phyloP scores from a whole-genome alignment of 2,797 vertebrate genomes.

The Momotus momota region DNA sequence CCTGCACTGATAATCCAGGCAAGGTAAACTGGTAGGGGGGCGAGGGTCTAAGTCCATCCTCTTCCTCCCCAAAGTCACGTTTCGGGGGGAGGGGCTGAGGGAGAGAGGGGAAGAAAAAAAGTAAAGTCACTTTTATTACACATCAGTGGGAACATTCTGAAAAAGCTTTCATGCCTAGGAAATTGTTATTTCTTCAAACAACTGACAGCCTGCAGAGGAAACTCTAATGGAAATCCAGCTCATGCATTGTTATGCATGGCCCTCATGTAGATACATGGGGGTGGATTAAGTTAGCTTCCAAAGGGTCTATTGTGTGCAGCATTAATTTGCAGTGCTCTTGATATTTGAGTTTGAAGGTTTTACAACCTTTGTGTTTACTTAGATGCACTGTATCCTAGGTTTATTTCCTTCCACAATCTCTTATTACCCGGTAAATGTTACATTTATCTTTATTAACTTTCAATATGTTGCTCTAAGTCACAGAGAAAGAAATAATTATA shows the following conservation, averaged over 20 bases:
- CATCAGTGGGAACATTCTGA: conserved; percentile 85
- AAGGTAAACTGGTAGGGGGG: conserved; percentile 87
- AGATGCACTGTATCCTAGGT: conserved; percentile 81
- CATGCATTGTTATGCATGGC: conserved; percentile 87
- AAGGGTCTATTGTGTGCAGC: conserved; percentile 91
- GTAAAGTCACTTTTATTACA: conserved; percentile 91
- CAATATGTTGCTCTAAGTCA: conserved; percentile 64
- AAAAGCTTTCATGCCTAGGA: conserved; percentile 92
- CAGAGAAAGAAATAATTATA: conserved; percentile 69
- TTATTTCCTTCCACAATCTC: conserved; percentile 79
- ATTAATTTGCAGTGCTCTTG: conserved; percentile 91
- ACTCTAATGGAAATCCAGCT: conserved; percentile 93
- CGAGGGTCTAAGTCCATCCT: conserved; percentile 79
- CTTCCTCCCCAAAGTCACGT: conserved; percentile 78
- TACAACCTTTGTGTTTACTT: conserved; percentile 92
- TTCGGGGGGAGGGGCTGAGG: conserved; percentile 49
- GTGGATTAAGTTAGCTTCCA: conserved; percentile 94
- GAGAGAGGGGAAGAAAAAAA: conserved; percentile 60
- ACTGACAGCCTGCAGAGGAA: conserved; percentile 92
- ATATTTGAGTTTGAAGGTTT: conserved; percentile 91
- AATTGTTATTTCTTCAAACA: conserved; percentile 96
- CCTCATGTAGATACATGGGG: conserved; percentile 91
- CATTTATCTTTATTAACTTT: conserved; percentile 82
- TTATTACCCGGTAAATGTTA: conserved; percentile 78
- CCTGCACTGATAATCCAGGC: conserved; percentile 89